A percentile compares a stretch with the other conserved stretches of the same genome.
These are phyloP conservation scores for Pseudopipra pipra DNA, from an alignment of 2,113 vertebrate genomes.

Conservation along the genomic window DNA sequence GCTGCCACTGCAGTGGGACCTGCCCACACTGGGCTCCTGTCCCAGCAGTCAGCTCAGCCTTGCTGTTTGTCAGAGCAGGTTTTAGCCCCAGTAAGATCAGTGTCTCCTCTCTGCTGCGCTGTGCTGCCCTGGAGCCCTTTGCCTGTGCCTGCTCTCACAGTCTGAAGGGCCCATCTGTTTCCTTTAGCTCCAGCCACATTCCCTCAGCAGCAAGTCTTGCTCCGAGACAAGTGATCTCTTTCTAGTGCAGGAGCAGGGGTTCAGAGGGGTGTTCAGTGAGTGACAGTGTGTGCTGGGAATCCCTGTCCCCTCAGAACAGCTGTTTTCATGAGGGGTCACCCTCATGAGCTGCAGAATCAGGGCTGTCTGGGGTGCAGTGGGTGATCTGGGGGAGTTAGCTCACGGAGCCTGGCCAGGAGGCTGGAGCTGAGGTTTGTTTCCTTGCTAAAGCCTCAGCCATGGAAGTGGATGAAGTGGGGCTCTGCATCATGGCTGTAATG, in stretches of 20 bases:
- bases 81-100: not conserved
- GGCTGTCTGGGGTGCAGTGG: not conserved
- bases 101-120: not conserved
- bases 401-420: not conserved
- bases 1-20: not conserved
- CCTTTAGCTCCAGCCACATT: not conserved
- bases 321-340: not conserved
- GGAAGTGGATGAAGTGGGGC: not conserved
- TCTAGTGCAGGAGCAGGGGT: not conserved
- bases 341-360: not conserved
- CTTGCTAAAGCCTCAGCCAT: not conserved
- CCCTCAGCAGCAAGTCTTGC: not conserved
- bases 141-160: not conserved
- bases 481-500: not conserved
- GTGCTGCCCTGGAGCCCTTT: not conserved
- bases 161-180: not conserved
- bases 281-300: not conserved
- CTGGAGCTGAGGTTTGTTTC: not conserved
- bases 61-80: not conserved
- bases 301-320: not conserved
- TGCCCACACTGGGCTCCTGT: not conserved
- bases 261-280: not conserved
- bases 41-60: fast-evolving
- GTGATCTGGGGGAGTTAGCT: not conserved
- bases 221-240: not conserved